These are phyloP conservation scores for Alectura lathami DNA, from an alignment of 2,113 vertebrate genomes.

Conservation along the genomic window DNA sequence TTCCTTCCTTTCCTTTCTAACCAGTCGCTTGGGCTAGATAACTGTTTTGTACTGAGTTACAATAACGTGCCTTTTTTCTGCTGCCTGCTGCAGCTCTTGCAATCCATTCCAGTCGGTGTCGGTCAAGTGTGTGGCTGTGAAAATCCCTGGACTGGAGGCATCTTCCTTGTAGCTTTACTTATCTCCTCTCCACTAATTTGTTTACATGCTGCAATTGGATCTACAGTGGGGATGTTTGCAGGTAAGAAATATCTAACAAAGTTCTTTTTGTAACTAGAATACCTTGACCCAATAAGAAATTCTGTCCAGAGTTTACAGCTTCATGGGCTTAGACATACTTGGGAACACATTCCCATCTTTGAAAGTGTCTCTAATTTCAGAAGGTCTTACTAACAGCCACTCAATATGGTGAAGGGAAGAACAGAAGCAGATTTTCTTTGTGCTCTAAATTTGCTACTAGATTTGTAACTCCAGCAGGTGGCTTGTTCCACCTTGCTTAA, in stretches of 20 bases:
- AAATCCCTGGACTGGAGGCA: slow-evolving; percentile 90
- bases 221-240: slow-evolving; percentile 87
- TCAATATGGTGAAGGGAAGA: not conserved
- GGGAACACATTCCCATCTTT: not conserved
- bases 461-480: not conserved
- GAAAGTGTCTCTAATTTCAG: not conserved
- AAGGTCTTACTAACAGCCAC: not conserved
- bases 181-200: slow-evolving; percentile 91
- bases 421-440: not conserved
- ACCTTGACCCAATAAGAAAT: not conserved
- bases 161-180: slow-evolving; percentile 88
- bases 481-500: not conserved
- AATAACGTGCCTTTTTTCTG: not conserved
- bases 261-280: not conserved
- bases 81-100: slow-evolving; percentile 81
- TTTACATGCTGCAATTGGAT: slow-evolving; percentile 88
- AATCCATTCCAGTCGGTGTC: slow-evolving; percentile 86
- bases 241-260: slow-evolving; percentile 68
- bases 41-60: not conserved
- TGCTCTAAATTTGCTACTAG: not conserved
- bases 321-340: fast-evolving
- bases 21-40: not conserved
- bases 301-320: not conserved
- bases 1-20: not conserved
- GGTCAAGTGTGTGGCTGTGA: slow-evolving; percentile 94